Base-by-base conservation (phyloP, 2,888 invertebrate genomes). In the Biston betularia region DNA sequence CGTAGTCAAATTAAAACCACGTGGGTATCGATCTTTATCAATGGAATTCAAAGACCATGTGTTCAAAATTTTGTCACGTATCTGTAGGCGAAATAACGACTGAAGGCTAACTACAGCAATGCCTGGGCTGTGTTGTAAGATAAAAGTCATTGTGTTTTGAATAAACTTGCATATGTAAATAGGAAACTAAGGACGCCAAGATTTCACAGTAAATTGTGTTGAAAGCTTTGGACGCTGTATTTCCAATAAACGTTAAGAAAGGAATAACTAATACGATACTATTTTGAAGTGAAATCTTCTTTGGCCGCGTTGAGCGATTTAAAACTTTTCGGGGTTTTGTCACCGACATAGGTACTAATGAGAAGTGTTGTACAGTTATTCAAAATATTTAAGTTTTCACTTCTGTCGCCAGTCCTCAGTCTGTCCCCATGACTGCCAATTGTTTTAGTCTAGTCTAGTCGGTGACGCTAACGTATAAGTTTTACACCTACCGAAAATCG, bases 21-120 rank as follows among this genome's bases (percentile, higher is more conserved):
- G 78, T 82, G 77, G 81, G 78, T 72, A 76, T 74, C 71, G 71
- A 79, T 76, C 81, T 73, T 77, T 60, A 76, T 78, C 72, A 76
- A 71, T 68, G 62, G 71, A 58, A 77, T 77, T 76, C 76, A 54
- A 58, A 61, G 61, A 61, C 67, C 71, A 76, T 74, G 74, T 74
- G 75, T 70, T 72, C 57, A 62, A 65, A 76, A 74, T 71, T 71
- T 74, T 78, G 77, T 80, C 78, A 80, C 78, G 68, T 76, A 67
- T 65, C 52, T 69, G 84, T 83, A 78, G 86, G 84, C 75, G 82
- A 79, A 74, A 76, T 78, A 52, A 48, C 40, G 15, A 42, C 45
- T 15, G 79, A 81, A 84, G 85, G 84, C 70, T 81, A 71, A 72
- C 71, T 71, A 53, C 55, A 72, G 69, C 70, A 67, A 61, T 69